A percentile compares a stretch with the other conserved stretches of the same genome.
Evolutionary conservation across 2,888 invertebrate genomes (phyloP).

Genomic region (Orchesellides sinensis): DNA sequence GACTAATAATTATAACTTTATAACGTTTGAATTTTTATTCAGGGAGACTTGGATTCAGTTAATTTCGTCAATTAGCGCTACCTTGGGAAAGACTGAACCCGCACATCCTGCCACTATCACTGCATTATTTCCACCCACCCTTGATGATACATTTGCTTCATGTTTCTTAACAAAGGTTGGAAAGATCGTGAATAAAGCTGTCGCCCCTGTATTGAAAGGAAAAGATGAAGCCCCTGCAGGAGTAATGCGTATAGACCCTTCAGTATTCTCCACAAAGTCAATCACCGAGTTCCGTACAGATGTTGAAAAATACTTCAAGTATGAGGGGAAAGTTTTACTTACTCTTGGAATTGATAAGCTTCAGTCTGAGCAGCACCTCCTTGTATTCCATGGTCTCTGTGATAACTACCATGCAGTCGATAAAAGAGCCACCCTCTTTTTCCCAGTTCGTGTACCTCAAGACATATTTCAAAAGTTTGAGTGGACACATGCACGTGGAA

Average conservation of each 20-base stretch:
- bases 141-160: constrained; percentile 49
- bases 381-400: constrained; percentile 72
- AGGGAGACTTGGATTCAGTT: constrained; percentile 69
- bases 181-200: constrained; percentile 48
- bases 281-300: constrained; percentile 63
- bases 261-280: not conserved
- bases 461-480: constrained; percentile 35
- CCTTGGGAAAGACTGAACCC: constrained; percentile 59
- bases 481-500: constrained; percentile 56
- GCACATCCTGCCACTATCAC: constrained; percentile 69
- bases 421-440: constrained; percentile 69
- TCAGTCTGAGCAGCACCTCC: constrained; percentile 50
- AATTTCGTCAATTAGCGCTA: constrained; percentile 59
- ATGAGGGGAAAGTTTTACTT: constrained; percentile 64
- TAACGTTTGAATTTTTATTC: not conserved
- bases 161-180: constrained; percentile 65
- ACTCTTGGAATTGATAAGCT: constrained; percentile 64
- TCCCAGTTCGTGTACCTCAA: constrained; percentile 63
- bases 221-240: not conserved
- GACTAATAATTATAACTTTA: no score
- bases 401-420: constrained; percentile 70
- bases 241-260: not conserved
- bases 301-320: constrained; percentile 64
- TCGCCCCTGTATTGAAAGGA: constrained; percentile 32
- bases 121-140: constrained; percentile 57